Conservation (phyloP, 2,888 invertebrate species). For the Volucella inanis region DNA sequence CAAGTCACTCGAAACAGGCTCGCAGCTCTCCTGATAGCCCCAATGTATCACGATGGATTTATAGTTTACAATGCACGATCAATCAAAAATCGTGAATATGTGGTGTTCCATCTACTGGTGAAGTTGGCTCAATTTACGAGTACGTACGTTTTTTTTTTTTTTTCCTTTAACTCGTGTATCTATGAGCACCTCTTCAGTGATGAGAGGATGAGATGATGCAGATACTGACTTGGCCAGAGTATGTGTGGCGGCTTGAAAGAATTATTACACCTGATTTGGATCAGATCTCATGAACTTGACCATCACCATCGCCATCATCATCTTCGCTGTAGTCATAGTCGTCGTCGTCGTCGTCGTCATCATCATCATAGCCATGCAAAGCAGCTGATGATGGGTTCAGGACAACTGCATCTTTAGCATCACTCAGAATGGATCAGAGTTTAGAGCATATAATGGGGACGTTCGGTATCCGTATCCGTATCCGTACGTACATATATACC, state of each 20-base stretch:
- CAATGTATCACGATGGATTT: conserved; percentile 84
- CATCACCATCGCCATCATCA: conserved; percentile 75
- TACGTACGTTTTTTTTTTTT: neutral
- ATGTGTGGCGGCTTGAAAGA: conserved; percentile 80
- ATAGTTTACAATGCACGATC: conserved; percentile 84
- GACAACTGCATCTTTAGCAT: conserved; percentile 38
- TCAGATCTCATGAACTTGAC: conserved; percentile 82
- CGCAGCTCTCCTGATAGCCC: conserved; percentile 82
- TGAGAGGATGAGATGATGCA: conserved; percentile 69
- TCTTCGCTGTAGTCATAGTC: conserved; percentile 32
- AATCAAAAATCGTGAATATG: conserved; percentile 83
- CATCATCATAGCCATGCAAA: conserved; percentile 29
- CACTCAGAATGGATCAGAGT: neutral
- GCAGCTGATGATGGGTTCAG: conserved; percentile 53
- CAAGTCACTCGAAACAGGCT: conserved; percentile 27
- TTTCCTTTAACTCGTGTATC: neutral
- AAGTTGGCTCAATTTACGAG: conserved; percentile 59
- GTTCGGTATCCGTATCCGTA: no score
- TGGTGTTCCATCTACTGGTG: conserved; percentile 74
- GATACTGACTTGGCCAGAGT: conserved; percentile 9
- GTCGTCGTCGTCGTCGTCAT: conserved; percentile 24
- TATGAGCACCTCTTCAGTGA: conserved; percentile 21
- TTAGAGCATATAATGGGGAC: no score
- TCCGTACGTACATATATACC: no score
- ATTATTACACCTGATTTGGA: conserved; percentile 84